These are phyloP conservation scores for Sorex araneus DNA, from an alignment of 2,113 vertebrate genomes.

Conservation along the genomic window DNA sequence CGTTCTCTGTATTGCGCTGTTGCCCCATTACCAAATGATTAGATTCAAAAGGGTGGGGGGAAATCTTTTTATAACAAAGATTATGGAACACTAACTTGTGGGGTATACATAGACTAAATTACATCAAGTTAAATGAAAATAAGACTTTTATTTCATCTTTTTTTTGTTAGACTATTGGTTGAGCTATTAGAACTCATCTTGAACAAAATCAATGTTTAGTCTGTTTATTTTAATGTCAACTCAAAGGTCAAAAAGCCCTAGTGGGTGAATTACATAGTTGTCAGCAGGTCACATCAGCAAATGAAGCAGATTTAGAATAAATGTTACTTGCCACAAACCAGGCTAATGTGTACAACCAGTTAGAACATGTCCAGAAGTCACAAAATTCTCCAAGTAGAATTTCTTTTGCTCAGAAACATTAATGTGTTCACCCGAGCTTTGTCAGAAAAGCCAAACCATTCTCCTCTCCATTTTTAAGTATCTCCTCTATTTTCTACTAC, in stretches of 20 bases:
- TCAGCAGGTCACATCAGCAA: constrained; percentile 77
- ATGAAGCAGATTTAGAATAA: constrained; percentile 58
- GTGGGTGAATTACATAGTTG: constrained; percentile 75
- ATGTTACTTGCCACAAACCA: constrained; percentile 63
- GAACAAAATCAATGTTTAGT: constrained; percentile 81
- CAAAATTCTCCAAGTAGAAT: neutral
- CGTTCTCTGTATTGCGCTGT: constrained; percentile 83
- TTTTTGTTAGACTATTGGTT: constrained; percentile 52
- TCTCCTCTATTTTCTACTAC: constrained; percentile 20
- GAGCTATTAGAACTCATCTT: constrained; percentile 85
- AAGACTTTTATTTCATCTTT: constrained; percentile 69
- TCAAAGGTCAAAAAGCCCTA: constrained; percentile 81
- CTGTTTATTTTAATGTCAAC: constrained; percentile 81
- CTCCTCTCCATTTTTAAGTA: neutral
- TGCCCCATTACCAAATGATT: constrained; percentile 58
- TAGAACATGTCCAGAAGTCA: constrained; percentile 29
- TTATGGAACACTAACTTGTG: constrained; percentile 75
- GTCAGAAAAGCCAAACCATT: neutral
- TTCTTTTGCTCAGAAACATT: neutral
- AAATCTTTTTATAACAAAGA: constrained; percentile 64
- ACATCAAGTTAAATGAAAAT: constrained; percentile 79
- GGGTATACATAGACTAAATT: constrained; percentile 75
- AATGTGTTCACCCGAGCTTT: neutral
- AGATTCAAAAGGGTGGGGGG: constrained; percentile 69
- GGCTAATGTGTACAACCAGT: constrained; percentile 55